These are phyloP conservation scores for Ophion slaviceki DNA, from an alignment of 2,888 invertebrate species.

Conservation along the genomic window DNA sequence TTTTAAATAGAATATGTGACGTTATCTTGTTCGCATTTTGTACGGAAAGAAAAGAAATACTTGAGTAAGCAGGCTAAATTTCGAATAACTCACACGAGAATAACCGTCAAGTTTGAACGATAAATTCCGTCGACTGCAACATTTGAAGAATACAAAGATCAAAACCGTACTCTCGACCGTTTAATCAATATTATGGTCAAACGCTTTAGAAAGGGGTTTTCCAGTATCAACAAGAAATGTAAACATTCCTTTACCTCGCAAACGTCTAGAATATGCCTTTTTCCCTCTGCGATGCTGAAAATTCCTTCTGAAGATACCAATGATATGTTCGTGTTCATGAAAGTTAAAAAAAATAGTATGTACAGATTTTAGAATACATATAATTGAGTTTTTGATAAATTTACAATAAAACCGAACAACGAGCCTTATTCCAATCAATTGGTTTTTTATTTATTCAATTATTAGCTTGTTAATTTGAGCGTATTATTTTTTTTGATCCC, in stretches of 20 bases:
- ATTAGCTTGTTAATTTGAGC: too few relatives aligned
- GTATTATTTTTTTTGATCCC: too few relatives aligned
- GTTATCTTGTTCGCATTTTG: neutral
- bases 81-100: neutral
- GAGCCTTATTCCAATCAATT: too few relatives aligned
- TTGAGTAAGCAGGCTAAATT: constrained; percentile 19
- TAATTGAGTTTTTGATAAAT: too few relatives aligned
- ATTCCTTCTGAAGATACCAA: too few relatives aligned
- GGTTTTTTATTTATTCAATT: too few relatives aligned
- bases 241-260: neutral
- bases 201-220: neutral
- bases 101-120: neutral
- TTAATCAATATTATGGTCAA: neutral
- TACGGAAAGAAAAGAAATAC: neutral
- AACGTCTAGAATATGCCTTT: too few relatives aligned
- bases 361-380: too few relatives aligned
- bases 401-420: too few relatives aligned
- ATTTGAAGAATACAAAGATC: neutral
- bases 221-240: neutral
- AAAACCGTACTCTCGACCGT: neutral
- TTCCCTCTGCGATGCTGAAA: too few relatives aligned
- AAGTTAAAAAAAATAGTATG: neutral
- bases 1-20: neutral
- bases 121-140: neutral
- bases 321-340: neutral